Conservation (phyloP, 2,797 vertebrate genomes). For the Holocentrus rufus region DNA sequence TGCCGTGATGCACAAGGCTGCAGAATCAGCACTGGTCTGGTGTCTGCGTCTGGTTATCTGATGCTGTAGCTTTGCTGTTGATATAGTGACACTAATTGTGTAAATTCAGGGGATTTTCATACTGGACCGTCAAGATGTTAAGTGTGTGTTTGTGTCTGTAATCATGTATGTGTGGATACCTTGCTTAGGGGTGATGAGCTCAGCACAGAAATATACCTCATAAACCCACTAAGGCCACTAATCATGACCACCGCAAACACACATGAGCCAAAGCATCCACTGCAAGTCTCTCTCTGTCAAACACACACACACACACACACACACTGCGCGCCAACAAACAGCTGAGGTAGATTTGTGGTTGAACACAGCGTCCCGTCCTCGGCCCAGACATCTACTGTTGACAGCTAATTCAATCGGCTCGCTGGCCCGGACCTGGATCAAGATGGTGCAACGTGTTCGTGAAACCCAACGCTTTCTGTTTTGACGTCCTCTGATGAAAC, state of each 20-base stretch:
- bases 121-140: conserved; percentile 23
- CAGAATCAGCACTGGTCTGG: conserved; percentile 41
- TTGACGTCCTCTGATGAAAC: conserved; percentile 40
- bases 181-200: conserved; percentile 43
- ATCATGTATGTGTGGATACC: conserved; percentile 11
- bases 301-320: conserved; percentile 9
- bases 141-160: conserved; percentile 22
- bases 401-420: conserved; percentile 31
- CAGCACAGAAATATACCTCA: conserved; percentile 28
- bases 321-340: conserved; percentile 7
- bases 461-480: conserved; percentile 34
- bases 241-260: conserved; percentile 14
- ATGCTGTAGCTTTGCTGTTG: conserved; percentile 43
- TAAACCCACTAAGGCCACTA: conserved; percentile 48
- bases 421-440: conserved; percentile 12
- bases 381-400: conserved; percentile 27
- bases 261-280: not conserved
- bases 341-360: conserved; percentile 49
- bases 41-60: conserved; percentile 51
- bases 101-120: conserved; percentile 28
- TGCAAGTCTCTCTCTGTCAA: too few relatives aligned
- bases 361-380: conserved; percentile 32
- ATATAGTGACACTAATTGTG: conserved; percentile 40
- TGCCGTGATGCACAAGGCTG: conserved; percentile 22
- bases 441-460: conserved; percentile 52